Evolutionary conservation across 2,888 invertebrate species (phyloP).

Genomic region (Sialis fuliginosa): DNA sequence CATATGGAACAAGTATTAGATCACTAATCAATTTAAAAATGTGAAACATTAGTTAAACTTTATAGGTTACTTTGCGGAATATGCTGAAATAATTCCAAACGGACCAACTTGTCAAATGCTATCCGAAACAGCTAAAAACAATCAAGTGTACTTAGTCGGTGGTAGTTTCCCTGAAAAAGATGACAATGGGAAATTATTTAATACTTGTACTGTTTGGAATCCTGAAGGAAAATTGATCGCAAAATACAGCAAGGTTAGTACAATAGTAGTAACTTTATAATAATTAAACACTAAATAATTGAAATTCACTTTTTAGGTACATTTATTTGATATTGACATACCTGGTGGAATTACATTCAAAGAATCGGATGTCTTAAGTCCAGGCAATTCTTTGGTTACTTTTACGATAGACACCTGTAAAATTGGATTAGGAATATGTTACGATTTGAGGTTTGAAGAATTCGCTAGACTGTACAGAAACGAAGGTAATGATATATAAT

Average conservation of each 20-base stretch:
- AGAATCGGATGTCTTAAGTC: slow-evolving; percentile 68
- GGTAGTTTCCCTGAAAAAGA: slow-evolving; percentile 79
- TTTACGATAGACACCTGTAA: slow-evolving; percentile 51
- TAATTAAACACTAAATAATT: background rate
- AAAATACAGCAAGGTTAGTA: slow-evolving; percentile 60
- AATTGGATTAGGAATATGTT: slow-evolving; percentile 87
- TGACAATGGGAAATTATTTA: slow-evolving; percentile 47
- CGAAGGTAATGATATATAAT: slow-evolving; percentile 21
- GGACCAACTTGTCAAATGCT: slow-evolving; percentile 58
- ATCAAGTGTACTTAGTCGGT: slow-evolving; percentile 65
- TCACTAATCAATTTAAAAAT: background rate
- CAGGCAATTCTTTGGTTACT: slow-evolving; percentile 56
- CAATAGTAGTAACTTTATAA: too few relatives aligned
- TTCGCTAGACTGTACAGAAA: slow-evolving; percentile 58
- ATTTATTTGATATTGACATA: slow-evolving; percentile 91
- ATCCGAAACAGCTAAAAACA: slow-evolving; percentile 55
- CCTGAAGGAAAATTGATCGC: slow-evolving; percentile 59
- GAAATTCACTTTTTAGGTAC: slow-evolving; percentile 41
- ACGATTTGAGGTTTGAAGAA: slow-evolving; percentile 85
- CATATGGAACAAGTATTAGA: slow-evolving; percentile 62
- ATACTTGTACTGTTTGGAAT: slow-evolving; percentile 79
- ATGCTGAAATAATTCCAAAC: slow-evolving; percentile 68
- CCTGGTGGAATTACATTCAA: slow-evolving; percentile 84
- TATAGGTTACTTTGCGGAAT: slow-evolving; percentile 56
- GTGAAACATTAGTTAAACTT: slow-evolving; percentile 3